phyloP scores from a whole-genome alignment of 2,113 vertebrate genomes.

The Petroica traversi region DNA sequence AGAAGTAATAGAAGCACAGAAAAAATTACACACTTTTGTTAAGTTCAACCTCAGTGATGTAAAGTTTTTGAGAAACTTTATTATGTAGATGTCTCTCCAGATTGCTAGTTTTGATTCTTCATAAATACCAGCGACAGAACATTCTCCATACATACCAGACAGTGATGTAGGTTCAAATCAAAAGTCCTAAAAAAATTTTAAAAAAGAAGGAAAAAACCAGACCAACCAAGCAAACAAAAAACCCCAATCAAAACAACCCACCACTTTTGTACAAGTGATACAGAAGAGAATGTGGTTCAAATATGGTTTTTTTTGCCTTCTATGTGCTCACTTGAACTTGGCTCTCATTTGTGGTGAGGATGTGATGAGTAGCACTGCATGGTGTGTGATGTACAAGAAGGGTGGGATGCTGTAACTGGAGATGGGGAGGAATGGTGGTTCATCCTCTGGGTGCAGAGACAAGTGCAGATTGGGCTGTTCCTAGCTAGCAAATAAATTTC shows the following conservation, averaged over 20 bases:
- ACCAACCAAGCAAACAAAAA: background rate
- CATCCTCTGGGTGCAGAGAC: background rate
- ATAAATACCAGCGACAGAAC: background rate
- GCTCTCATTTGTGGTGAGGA: background rate
- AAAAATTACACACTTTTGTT: background rate
- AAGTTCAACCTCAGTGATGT: background rate
- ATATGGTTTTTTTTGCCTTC: background rate
- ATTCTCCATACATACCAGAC: background rate
- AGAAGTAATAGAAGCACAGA: background rate
- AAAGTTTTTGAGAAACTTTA: background rate
- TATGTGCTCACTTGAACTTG: background rate
- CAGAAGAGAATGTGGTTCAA: rapidly evolving
- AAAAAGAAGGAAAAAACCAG: rapidly evolving
- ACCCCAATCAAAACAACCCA: background rate
- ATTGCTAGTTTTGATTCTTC: background rate
- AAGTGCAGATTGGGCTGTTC: background rate
- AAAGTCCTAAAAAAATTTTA: background rate
- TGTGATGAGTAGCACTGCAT: background rate
- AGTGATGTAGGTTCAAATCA: background rate
- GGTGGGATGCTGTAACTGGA: background rate
- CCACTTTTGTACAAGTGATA: background rate
- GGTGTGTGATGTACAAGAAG: background rate
- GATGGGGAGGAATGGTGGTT: background rate
- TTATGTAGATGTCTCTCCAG: background rate
- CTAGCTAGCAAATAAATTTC: background rate